Evolutionary conservation across 2,888 invertebrate genomes (phyloP).

Genomic region (Cancer borealis): DNA sequence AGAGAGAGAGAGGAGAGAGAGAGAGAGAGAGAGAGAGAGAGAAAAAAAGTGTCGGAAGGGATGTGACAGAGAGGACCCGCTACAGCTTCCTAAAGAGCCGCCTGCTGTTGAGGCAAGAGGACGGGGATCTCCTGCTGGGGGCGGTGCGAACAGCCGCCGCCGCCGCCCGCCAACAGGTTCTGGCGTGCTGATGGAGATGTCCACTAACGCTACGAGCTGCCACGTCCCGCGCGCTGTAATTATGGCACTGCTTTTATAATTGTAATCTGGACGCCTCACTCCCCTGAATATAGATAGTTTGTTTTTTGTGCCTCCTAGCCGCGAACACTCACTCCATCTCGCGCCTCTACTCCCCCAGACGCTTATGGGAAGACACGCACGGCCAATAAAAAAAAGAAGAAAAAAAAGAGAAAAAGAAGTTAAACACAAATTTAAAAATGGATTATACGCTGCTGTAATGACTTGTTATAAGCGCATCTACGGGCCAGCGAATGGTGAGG

Average conservation of each 20-base stretch:
- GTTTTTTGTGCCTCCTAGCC: background rate
- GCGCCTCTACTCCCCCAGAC: background rate
- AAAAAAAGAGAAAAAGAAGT: background rate
- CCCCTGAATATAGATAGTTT: slow-evolving; percentile 37
- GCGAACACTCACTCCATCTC: slow-evolving; percentile 16
- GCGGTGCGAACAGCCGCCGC: background rate
- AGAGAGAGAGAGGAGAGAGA: background rate
- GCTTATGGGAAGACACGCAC: background rate
- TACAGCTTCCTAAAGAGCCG: background rate
- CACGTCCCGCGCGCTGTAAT: slow-evolving; percentile 31
- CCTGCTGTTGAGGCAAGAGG: background rate
- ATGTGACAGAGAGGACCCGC: background rate
- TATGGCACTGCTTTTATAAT: slow-evolving; percentile 50
- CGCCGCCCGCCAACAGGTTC: slow-evolving; percentile 48
- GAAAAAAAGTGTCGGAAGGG: background rate
- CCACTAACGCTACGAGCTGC: slow-evolving; percentile 31
- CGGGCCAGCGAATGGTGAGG: background rate
- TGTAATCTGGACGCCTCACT: slow-evolving; percentile 49
- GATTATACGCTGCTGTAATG: background rate
- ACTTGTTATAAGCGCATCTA: background rate
- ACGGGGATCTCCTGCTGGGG: slow-evolving; percentile 26
- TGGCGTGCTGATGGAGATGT: slow-evolving; percentile 45
- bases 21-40: background rate
- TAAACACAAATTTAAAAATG: background rate
- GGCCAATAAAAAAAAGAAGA: background rate